Percentiles rank a stretch among this genome's conserved stretches.
phyloP scores from a whole-genome alignment of 2,797 vertebrate genomes.

The Leptoclinus maculatus region DNA sequence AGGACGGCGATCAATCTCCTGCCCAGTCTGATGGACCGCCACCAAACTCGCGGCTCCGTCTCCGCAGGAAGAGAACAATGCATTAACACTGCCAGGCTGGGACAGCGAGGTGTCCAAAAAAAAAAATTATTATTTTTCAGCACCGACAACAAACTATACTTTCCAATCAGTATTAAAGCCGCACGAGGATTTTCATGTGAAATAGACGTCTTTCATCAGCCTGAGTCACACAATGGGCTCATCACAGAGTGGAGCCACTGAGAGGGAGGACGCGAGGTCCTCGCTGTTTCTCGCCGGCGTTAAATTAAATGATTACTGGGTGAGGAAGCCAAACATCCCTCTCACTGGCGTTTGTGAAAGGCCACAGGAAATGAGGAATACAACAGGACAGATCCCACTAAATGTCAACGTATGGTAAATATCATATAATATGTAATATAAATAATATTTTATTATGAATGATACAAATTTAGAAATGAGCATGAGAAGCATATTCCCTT shows the following conservation, averaged over 20 bases:
- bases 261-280: background rate
- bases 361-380: background rate
- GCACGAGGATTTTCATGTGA: background rate
- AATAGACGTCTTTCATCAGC: constrained; percentile 41
- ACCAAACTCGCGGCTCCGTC: background rate
- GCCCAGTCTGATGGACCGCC: constrained; percentile 4
- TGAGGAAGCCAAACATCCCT: constrained; percentile 18
- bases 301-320: constrained; percentile 45
- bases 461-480: background rate
- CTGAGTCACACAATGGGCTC: constrained; percentile 31
- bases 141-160: constrained; percentile 20
- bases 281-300: constrained; percentile 16
- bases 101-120: constrained; percentile 10
- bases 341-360: background rate
- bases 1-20: constrained; percentile 35
- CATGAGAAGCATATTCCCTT: background rate
- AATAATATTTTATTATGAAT: background rate
- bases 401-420: background rate
- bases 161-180: constrained; percentile 5
- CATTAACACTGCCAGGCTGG: background rate
- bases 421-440: too few species aligned
- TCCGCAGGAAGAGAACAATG: background rate
- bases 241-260: constrained; percentile 8
- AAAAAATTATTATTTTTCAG: background rate
- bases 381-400: background rate